phyloP scores from a whole-genome alignment of 2,797 vertebrate genomes.

The Sebastes itinus region DNA sequence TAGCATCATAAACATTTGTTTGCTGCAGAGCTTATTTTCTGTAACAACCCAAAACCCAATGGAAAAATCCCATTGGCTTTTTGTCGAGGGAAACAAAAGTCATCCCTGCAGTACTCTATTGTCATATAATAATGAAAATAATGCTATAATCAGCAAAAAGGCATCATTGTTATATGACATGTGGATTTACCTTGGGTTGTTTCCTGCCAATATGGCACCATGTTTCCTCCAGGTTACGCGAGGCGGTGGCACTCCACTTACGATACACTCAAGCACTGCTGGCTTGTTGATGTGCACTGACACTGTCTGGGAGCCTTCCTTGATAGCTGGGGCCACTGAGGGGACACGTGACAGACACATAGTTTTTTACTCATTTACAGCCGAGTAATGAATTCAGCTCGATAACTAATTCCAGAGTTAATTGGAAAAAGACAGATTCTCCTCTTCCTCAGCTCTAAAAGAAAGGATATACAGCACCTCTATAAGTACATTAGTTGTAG shows the following conservation, averaged over 20 bases:
- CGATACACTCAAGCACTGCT: constrained; percentile 85
- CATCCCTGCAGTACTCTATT: too few species aligned
- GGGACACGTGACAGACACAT: background rate
- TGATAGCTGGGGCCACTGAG: constrained; percentile 91
- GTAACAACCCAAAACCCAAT: too few species aligned
- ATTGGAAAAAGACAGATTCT: background rate
- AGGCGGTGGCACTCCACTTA: constrained; percentile 89
- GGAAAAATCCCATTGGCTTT: too few species aligned
- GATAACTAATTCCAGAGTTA: background rate
- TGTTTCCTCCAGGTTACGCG: constrained; percentile 96
- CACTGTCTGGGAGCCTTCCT: constrained; percentile 77
- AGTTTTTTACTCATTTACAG: background rate
- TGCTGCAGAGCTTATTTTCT: too few species aligned
- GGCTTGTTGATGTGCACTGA: constrained; percentile 82
- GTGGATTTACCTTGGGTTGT: constrained; percentile 83
- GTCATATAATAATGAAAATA: background rate
- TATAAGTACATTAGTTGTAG: background rate
- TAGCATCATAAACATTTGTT: too few species aligned
- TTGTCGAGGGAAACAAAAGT: too few species aligned
- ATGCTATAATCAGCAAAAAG: background rate
- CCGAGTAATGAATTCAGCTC: background rate
- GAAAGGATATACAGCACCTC: background rate
- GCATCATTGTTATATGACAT: background rate
- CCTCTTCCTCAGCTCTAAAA: background rate
- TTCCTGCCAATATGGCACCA: constrained; percentile 86